Base-by-base conservation (phyloP, 2,888 invertebrate species). In the Glaucopsyche alexis region DNA sequence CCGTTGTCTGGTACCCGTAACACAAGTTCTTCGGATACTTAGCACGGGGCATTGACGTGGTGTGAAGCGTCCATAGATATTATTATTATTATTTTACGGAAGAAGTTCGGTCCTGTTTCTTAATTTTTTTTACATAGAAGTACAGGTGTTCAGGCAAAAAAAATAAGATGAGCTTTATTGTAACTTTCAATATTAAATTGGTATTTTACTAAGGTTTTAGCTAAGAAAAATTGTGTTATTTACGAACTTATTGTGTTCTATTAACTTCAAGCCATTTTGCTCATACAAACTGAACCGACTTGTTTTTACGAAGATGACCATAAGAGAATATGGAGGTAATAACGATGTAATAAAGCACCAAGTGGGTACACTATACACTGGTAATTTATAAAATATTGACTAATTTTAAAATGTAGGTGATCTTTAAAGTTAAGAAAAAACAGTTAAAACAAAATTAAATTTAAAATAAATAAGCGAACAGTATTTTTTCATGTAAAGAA, bases 401-500 rank as follows among this genome's bases (percentile, higher is more conserved):
- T 16, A 29, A 19, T 55, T 55, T 55, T 8, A 9, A 19, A 60
- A 60, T 38, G 14, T 9, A 60, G 8, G 14, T 60, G 29, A 60
- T 13, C 14, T 7, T 55, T 55, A 19, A 9, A 11, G 5, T 11
- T n/a, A 29, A 60, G 29, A 29, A 29, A 13, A 29, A 60, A 60
- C 11, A 60, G 14, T 47, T 47, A 11, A 47, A 29, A 60, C 60
- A 14, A 38, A 14, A 38, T 29, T 3, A 13, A 60, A 29, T 60
- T 60, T 29, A 13, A 19, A 55, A 60, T 60, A 29, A 60, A 60
- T 60, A 60, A 60, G 29, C 29, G 29, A 29, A 60, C 14, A 60
- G 60, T 60, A 60, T 14, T 60, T 60, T 60, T 60, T 60, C 29
- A 60, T 29, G 60, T 13, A 29, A 60, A 60, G 29, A 60, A 60